These are phyloP conservation scores for Physocephala rufipes DNA, from an alignment of 2,888 invertebrate genomes.

Conservation along the genomic window DNA sequence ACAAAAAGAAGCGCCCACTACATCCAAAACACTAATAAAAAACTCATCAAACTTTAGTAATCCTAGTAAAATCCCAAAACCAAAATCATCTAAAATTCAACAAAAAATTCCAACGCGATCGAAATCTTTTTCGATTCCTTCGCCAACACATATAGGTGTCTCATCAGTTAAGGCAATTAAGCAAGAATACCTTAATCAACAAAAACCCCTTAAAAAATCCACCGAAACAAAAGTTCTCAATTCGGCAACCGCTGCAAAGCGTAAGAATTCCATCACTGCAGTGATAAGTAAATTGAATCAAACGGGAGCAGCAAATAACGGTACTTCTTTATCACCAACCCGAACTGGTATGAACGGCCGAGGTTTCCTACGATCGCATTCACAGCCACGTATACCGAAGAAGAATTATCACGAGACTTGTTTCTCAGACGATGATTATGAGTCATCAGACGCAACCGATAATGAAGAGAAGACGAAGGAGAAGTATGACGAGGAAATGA, in stretches of 20 bases:
- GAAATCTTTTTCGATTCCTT: constrained; percentile 61
- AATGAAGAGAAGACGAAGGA: constrained; percentile 55
- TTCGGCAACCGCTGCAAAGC: constrained; percentile 46
- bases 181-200: constrained; percentile 59
- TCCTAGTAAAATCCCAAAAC: constrained; percentile 55
- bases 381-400: constrained; percentile 64
- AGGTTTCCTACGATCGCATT: constrained; percentile 51
- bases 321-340: constrained; percentile 38
- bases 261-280: constrained; percentile 60
- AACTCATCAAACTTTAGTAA: constrained; percentile 16
- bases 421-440: constrained; percentile 72
- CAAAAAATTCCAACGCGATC: constrained; percentile 58
- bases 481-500: constrained; percentile 19
- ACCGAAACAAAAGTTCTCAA: constrained; percentile 50
- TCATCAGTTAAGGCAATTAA: constrained; percentile 62
- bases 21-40: constrained; percentile 1
- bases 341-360: constrained; percentile 47
- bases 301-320: constrained; percentile 17
- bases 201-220: constrained; percentile 43
- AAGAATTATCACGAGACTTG: constrained; percentile 72
- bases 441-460: constrained; percentile 62
- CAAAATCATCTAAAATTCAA: constrained; percentile 40
- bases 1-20: background rate
- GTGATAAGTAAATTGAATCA: constrained; percentile 57
- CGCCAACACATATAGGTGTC: constrained; percentile 58